Evolutionary conservation across 2,113 vertebrate genomes (phyloP).

Genomic region (Pseudonaja textilis): DNA sequence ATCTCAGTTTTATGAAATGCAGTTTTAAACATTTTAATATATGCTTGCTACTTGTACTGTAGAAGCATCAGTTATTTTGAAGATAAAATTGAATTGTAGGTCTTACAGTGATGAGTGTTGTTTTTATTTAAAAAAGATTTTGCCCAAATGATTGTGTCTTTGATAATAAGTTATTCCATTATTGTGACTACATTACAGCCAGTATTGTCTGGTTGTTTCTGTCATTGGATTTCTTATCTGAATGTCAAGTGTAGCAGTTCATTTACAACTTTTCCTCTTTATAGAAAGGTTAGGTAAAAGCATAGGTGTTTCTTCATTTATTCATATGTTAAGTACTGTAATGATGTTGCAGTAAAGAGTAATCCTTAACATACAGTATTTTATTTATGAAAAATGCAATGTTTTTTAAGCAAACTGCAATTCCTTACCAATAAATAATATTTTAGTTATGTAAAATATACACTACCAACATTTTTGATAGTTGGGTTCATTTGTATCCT

Average conservation of each 20-base stretch:
- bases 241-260: constrained; percentile 71
- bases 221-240: constrained; percentile 71
- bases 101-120: constrained; percentile 57
- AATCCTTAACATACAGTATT: constrained; percentile 30
- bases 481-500: constrained; percentile 49
- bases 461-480: constrained; percentile 41
- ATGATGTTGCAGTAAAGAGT: constrained; percentile 22
- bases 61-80: constrained; percentile 63
- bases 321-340: constrained; percentile 17
- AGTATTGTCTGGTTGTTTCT: constrained; percentile 64
- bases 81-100: constrained; percentile 60
- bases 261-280: constrained; percentile 72
- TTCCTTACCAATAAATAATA: constrained; percentile 37
- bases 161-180: constrained; percentile 59
- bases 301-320: constrained; percentile 25
- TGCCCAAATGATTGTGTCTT: constrained; percentile 59
- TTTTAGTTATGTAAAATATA: constrained; percentile 32
- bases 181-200: constrained; percentile 58
- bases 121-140: constrained; percentile 59
- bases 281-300: constrained; percentile 48
- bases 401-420: background rate
- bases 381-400: constrained; percentile 34
- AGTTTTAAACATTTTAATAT: constrained; percentile 67
- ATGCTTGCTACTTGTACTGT: constrained; percentile 61
- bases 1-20: constrained; percentile 69